Evolutionary conservation across 1,140 invertebrate species (phyloP).

Genomic region (Tribolium castaneum): DNA sequence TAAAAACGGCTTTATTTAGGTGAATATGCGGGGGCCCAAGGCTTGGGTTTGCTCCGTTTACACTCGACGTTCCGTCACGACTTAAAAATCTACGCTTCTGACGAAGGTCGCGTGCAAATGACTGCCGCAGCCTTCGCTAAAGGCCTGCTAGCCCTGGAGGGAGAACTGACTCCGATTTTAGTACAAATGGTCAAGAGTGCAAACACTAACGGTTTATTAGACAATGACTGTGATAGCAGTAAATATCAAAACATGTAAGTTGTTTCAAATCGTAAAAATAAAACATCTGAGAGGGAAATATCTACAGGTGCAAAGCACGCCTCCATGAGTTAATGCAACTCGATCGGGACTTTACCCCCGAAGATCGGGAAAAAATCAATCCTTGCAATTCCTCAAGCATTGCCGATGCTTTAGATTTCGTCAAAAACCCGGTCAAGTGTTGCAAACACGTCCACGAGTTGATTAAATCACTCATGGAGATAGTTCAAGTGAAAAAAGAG

Average conservation of each 20-base stretch:
- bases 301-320: slow-evolving; percentile 89
- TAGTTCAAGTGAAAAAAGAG: slow-evolving; percentile 87
- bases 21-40: slow-evolving; percentile 89
- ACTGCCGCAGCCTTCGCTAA: slow-evolving; percentile 99
- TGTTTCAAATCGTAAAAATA: background rate
- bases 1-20: slow-evolving; percentile 67
- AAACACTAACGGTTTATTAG: slow-evolving; percentile 97
- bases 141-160: slow-evolving; percentile 95
- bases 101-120: slow-evolving; percentile 99
- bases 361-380: slow-evolving; percentile 90
- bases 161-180: slow-evolving; percentile 97
- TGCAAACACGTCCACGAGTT: slow-evolving; percentile 90
- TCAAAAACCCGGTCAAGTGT: slow-evolving; percentile 95
- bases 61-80: slow-evolving; percentile 99
- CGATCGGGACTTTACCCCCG: slow-evolving; percentile 87
- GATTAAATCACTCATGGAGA: slow-evolving; percentile 86
- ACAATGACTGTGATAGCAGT: slow-evolving; percentile 97
- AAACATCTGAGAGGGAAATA: background rate
- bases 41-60: slow-evolving; percentile 89
- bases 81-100: slow-evolving; percentile 99
- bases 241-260: slow-evolving; percentile 96
- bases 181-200: slow-evolving; percentile 99
- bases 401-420: slow-evolving; percentile 90
- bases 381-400: slow-evolving; percentile 90
- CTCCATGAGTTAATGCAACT: slow-evolving; percentile 94